Evolutionary conservation across 64 coral and sea anemone species (phyloP), one percentile per base, ranked within the genome.

Genomic region (Pocillopora damicornis): DNA sequence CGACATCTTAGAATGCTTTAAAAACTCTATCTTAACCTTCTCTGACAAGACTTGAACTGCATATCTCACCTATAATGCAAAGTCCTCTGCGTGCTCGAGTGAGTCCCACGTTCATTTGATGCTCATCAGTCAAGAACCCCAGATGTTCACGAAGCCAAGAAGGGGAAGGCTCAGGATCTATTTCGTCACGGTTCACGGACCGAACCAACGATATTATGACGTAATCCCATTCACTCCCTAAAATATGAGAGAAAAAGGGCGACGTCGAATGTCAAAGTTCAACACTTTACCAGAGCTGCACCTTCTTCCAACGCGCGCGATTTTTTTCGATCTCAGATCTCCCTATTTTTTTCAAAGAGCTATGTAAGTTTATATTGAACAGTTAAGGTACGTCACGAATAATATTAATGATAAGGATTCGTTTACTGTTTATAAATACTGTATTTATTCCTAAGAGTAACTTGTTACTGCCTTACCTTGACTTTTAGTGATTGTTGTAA

Each of bases 81-180:
- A 98, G 95, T 15, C 95, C 92, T 79, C 65, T 76, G 56, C 88
- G 93, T 5, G 92, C 91, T 37, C 95, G 84, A 57, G 92, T 98
- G 13, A 98, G 87, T 8, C 89, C 95, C 59, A 98, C 95, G 62
- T 98, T 98, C 45, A 98, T 98, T 76, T 98, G 95, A 82, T 98
- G 95, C 42, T 94, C 92, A 76, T 98, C 95, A 16, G 79, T 86
- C 23, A 98, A 59, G 78, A 98, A 98, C 15, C 95, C 95, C 62
- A 98, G 79, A n/a, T 98, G 84, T 45, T 88, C 69, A 35, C 51
- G 30, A 1, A 98, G 75, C 95, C 95, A 98, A 22, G 74, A 85
- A n/a, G 51, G 82, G 0, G 95, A 91, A 18, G 95, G 92, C 14
- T 93, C 86, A 2, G 37, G 86, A 60, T 94, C 95, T 13, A 98